Percentiles rank a stretch among this genome's conserved stretches.
phyloP scores from a whole-genome alignment of 2,113 vertebrate species.

The Picathartes gymnocephalus region DNA sequence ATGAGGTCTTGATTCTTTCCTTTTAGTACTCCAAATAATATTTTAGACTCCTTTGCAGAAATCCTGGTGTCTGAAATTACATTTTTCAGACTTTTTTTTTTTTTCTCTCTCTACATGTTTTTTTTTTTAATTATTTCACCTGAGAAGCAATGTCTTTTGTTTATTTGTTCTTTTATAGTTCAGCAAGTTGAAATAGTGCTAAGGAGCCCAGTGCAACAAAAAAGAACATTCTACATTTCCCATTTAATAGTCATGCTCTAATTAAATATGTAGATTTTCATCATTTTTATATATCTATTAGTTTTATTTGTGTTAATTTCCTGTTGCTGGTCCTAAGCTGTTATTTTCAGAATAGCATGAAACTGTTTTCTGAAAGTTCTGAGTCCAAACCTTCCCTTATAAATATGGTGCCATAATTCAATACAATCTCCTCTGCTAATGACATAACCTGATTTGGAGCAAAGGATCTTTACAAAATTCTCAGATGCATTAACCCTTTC shows the following conservation, averaged over 20 bases:
- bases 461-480: background rate
- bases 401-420: background rate
- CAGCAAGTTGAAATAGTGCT: background rate
- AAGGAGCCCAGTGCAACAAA: background rate
- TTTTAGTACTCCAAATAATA: background rate
- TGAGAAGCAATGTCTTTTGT: background rate
- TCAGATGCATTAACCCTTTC: background rate
- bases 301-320: background rate
- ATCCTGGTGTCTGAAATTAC: background rate
- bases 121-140: background rate
- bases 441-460: background rate
- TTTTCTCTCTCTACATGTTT: rapidly evolving
- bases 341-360: background rate
- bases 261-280: background rate
- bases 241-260: background rate
- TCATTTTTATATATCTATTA: background rate
- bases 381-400: background rate
- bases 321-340: background rate
- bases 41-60: background rate
- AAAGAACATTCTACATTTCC: background rate
- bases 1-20: background rate
- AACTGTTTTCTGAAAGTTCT: background rate
- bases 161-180: background rate
- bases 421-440: background rate
- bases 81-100: background rate